These are phyloP conservation scores for Hydrolagus affinis DNA, from an alignment of 2,113 vertebrate species.

Conservation along the genomic window DNA sequence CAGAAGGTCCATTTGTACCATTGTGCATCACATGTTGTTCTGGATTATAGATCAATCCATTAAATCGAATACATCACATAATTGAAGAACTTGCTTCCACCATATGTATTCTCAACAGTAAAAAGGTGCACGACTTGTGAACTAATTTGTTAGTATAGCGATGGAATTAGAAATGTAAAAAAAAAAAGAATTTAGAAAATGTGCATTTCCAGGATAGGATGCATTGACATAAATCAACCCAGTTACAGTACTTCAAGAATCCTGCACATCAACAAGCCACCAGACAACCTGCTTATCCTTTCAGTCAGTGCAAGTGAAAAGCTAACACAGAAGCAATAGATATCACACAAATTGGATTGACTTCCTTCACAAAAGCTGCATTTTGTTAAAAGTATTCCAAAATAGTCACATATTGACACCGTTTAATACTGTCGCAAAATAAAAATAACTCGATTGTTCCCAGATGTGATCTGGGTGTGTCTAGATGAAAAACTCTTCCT, in stretches of 20 bases:
- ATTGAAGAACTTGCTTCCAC: not conserved
- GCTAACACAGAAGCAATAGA: not conserved
- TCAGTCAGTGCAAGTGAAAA: slow-evolving; percentile 15
- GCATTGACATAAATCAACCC: no score
- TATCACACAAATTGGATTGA: not conserved
- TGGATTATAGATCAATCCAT: not conserved
- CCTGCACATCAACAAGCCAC: not conserved
- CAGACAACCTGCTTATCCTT: no score
- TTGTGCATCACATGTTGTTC: not conserved
- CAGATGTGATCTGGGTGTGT: no score
- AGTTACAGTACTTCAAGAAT: not conserved
- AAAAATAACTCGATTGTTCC: no score
- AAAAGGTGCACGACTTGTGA: no score
- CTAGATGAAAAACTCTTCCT: slow-evolving; percentile 63
- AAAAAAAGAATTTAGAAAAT: not conserved
- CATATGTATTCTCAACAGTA: not conserved
- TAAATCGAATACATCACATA: not conserved
- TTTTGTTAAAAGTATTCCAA: no score
- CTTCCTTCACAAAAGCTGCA: not conserved
- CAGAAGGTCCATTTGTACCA: not conserved
- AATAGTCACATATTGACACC: no score
- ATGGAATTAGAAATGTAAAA: not conserved
- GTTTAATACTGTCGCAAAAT: no score
- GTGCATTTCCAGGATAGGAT: slow-evolving; percentile 5
- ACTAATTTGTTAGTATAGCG: no score